A percentile compares a stretch with the other conserved stretches of the same genome.
Conservation (phyloP, 1,140 invertebrate species). For the Trypoxylus dichotomus region DNA sequence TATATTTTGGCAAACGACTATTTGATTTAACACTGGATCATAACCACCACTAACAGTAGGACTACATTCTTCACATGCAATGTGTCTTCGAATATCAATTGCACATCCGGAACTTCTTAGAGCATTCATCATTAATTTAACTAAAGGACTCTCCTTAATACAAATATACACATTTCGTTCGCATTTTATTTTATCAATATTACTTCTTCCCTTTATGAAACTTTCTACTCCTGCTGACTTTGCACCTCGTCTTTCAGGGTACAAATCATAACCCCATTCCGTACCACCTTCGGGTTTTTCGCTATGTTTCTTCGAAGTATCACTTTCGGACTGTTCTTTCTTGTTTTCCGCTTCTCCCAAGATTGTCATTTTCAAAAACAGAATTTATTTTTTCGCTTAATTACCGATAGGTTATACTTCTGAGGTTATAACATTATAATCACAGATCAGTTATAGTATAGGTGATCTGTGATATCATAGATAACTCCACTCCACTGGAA, state of each 20-base stretch:
- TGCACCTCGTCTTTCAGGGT: slow-evolving; percentile 77
- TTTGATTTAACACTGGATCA: slow-evolving; percentile 87
- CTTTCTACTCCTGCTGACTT: slow-evolving; percentile 59
- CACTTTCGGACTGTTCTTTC: neutral
- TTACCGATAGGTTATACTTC: too few species aligned
- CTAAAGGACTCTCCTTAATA: slow-evolving; percentile 76
- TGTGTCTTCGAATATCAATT: slow-evolving; percentile 82
- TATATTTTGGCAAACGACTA: slow-evolving; percentile 91
- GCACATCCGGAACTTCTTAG: slow-evolving; percentile 80
- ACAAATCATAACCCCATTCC: slow-evolving; percentile 79
- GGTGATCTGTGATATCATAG: too few species aligned
- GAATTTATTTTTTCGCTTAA: too few species aligned
- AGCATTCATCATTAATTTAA: slow-evolving; percentile 84
- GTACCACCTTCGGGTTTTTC: slow-evolving; percentile 25
- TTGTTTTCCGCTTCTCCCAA: neutral
- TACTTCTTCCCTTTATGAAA: slow-evolving; percentile 66
- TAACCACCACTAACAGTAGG: slow-evolving; percentile 84
- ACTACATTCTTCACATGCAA: slow-evolving; percentile 90
- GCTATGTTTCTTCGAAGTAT: neutral
- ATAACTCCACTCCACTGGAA: too few species aligned
- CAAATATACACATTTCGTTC: slow-evolving; percentile 78
- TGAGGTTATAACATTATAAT: too few species aligned
- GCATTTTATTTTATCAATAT: slow-evolving; percentile 74
- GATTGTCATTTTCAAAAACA: neutral
- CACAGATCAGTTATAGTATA: too few species aligned